Percentiles rank a stretch among this genome's conserved stretches.
Conservation (phyloP, 1,140 invertebrate genomes). For the Drosophila kohkoa region DNA sequence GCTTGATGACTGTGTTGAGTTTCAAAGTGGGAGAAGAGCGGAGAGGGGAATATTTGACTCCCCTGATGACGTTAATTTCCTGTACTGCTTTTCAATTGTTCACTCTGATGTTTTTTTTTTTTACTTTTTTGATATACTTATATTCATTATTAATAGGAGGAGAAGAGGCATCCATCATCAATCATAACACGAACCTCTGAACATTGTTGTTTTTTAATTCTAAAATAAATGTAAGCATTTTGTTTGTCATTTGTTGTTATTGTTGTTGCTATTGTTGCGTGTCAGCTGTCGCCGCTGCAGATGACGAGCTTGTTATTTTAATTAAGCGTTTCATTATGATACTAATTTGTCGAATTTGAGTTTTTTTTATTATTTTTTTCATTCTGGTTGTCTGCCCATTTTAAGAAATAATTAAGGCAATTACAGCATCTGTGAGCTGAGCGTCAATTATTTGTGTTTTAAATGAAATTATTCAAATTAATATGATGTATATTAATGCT, state of each 20-base stretch:
- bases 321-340: conserved; percentile 78
- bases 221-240: conserved; percentile 34
- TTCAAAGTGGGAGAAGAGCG: not conserved
- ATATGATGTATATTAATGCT: conserved; percentile 35
- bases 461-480: conserved; percentile 22
- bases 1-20: conserved; percentile 66
- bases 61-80: conserved; percentile 46
- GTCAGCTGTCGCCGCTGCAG: conserved; percentile 55
- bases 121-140: not conserved
- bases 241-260: conserved; percentile 40
- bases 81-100: conserved; percentile 55
- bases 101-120: not conserved
- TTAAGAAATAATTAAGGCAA: conserved; percentile 30
- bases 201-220: conserved; percentile 54
- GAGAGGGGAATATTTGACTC: conserved; percentile 13
- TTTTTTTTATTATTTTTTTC: conserved; percentile 16
- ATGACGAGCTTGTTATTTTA: conserved; percentile 73
- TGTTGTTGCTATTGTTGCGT: conserved; percentile 61
- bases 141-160: conserved; percentile 23
- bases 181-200: conserved; percentile 54
- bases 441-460: conserved; percentile 16
- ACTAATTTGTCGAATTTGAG: conserved; percentile 72
- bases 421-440: conserved; percentile 22
- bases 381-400: not conserved
- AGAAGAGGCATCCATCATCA: conserved; percentile 48